Evolutionary conservation across 2,113 vertebrate genomes (phyloP).

Genomic region (Crypturellus undulatus): DNA sequence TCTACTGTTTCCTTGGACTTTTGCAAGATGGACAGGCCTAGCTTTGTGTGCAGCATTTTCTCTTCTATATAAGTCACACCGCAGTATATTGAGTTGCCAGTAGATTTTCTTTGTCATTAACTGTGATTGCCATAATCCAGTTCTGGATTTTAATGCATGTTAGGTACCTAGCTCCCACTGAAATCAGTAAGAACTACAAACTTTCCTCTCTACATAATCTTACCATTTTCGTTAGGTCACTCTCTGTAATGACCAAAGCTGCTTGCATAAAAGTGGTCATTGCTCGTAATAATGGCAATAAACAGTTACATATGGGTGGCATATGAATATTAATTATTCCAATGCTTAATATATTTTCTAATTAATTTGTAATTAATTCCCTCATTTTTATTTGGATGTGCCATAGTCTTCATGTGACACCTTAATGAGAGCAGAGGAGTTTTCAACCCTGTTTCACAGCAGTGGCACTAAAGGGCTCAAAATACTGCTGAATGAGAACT

Average conservation of each 20-base stretch:
- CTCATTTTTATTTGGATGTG: conserved; percentile 22
- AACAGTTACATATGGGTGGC: conserved; percentile 11
- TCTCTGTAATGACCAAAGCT: not conserved
- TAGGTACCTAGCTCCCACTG: not conserved
- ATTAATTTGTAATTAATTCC: conserved; percentile 63
- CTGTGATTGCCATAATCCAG: not conserved
- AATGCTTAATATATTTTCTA: conserved; percentile 56
- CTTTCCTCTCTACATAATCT: not conserved
- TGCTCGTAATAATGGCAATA: not conserved
- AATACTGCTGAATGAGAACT: not conserved
- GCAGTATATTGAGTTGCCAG: not conserved
- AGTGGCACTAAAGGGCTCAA: not conserved
- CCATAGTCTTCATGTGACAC: not conserved
- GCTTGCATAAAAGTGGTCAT: accelerated
- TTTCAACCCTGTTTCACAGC: not conserved
- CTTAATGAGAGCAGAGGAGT: not conserved
- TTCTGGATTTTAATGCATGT: not conserved
- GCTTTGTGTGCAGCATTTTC: not conserved
- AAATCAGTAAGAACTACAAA: not conserved
- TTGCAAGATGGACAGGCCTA: not conserved
- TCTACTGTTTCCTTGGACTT: not conserved
- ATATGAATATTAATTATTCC: conserved; percentile 51
- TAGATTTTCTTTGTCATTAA: not conserved
- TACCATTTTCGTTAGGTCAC: not conserved
- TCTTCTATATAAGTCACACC: not conserved